These are phyloP conservation scores for Andrena fulva DNA, from an alignment of 2,888 invertebrate genomes.

Conservation along the genomic window DNA sequence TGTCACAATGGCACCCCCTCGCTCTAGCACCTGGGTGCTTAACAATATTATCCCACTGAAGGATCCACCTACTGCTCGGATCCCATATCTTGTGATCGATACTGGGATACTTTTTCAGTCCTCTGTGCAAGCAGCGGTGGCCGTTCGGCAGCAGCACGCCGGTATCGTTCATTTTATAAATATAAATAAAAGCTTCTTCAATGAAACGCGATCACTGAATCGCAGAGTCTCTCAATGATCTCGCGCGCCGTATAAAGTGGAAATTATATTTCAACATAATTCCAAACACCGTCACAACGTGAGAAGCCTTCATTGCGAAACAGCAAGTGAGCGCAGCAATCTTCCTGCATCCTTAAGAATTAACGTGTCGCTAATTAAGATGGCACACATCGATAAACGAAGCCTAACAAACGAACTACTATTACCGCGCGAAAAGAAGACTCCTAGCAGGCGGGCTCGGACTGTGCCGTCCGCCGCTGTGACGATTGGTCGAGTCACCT, in stretches of 20 bases:
- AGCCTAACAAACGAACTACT: not conserved
- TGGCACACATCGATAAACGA: constrained; percentile 1
- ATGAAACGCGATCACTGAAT: not conserved
- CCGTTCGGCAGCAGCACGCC: constrained; percentile 72
- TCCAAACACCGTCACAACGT: not conserved
- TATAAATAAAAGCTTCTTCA: not conserved
- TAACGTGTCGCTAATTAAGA: constrained; percentile 12
- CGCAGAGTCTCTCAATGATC: not conserved
- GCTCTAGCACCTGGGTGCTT: constrained; percentile 85
- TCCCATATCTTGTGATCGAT: constrained; percentile 85
- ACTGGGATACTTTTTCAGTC: constrained; percentile 82
- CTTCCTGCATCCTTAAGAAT: constrained; percentile 20
- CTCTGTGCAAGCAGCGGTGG: constrained; percentile 81
- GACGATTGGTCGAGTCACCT: no score
- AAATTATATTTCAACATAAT: constrained; percentile 3
- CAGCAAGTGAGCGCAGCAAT: not conserved
- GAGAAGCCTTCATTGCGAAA: not conserved
- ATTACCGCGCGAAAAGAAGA: no score
- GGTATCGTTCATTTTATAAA: constrained; percentile 75
- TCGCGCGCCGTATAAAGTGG: not conserved
- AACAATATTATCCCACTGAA: constrained; percentile 86
- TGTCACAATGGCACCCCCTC: constrained; percentile 84
- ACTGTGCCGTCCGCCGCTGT: no score
- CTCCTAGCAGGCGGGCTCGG: no score
- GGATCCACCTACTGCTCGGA: constrained; percentile 85